Base-by-base conservation (phyloP, 2,797 vertebrate species). In the Cetoscarus ocellatus region DNA sequence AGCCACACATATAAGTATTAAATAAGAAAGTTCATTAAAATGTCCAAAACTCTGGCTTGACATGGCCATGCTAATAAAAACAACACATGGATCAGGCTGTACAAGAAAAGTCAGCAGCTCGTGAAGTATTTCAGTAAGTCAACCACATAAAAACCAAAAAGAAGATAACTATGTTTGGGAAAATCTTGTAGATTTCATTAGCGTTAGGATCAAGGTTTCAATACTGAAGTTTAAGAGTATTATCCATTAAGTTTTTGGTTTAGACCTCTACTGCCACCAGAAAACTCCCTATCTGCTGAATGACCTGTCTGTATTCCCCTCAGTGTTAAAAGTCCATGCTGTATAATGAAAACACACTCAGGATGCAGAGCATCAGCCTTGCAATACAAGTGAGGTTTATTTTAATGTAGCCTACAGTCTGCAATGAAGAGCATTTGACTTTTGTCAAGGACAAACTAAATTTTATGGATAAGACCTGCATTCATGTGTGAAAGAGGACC, bases 1-100 rank as follows among this genome's bases (percentile, higher is more conserved):
- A 59, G 48, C n/a, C n/a, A 61, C 54, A 53, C 10, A 55, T 67
- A 64, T 58, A 40, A 67, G 17, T 67, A 65, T 36, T 17, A 56
- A 45, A 34, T 8, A 35, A 17, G 42, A 61, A n/a, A 49, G 15
- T 63, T 27, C 40, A 11, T 3, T 38, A 55, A 4, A 40, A 1
- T 1, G 27, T 38, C 3, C 59, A 40, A 18, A 47, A 61, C 36
- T 36, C 35, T 38, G 18, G 51, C 10, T 50, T 1, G n/a, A 44
- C 1, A 12, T 34, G 39, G n/a, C 17, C 6, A 42, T 38, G 40
- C 34, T 67, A 36, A 12, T 18, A 58, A 67, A 43, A 67, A 43
- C 8, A 19, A 27, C 3, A 50, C 47, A 19, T 19, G 69, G 6
- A 55, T 52, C 5, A 54, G 14, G 1, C 35, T 55, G 35, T 40